These are phyloP conservation scores for Pogonocichla stellata DNA, from an alignment of 2,113 vertebrate species.

Conservation along the genomic window DNA sequence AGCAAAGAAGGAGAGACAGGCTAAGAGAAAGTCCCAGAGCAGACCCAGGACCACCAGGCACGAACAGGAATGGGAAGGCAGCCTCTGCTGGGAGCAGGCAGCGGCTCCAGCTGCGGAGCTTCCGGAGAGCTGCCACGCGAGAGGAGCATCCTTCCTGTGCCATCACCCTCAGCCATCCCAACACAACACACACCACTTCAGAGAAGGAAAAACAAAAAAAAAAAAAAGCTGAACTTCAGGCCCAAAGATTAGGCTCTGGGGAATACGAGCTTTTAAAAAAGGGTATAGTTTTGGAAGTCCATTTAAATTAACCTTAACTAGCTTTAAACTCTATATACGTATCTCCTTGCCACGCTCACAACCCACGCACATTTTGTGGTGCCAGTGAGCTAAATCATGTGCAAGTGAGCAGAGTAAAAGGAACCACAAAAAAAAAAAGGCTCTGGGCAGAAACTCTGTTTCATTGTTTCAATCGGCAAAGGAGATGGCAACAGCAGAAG, in stretches of 20 bases:
- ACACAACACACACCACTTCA: background rate
- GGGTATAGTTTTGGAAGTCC: background rate
- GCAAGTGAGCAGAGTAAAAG: constrained; percentile 19
- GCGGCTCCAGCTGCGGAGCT: background rate
- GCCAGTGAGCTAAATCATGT: constrained; percentile 7
- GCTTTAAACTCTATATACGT: background rate
- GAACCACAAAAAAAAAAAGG: constrained; percentile 31
- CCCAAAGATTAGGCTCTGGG: background rate
- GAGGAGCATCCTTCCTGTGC: background rate
- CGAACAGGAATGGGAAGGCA: fast-evolving
- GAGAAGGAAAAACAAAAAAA: background rate
- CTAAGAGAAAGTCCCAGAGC: background rate
- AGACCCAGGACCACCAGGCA: background rate
- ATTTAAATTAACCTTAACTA: constrained; percentile 12
- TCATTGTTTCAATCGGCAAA: constrained; percentile 34
- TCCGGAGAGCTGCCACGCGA: background rate
- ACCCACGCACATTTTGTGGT: background rate
- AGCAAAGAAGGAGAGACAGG: background rate
- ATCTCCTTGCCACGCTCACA: constrained; percentile 32
- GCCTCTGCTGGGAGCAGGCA: background rate
- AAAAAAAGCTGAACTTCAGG: background rate
- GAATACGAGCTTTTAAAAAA: background rate
- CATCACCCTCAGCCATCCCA: background rate
- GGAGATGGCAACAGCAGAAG: constrained; percentile 42
- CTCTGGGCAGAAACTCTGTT: constrained; percentile 41